These are phyloP conservation scores for Philypnodon macrostomus DNA, from an alignment of 2,797 vertebrate species.

Conservation along the genomic window DNA sequence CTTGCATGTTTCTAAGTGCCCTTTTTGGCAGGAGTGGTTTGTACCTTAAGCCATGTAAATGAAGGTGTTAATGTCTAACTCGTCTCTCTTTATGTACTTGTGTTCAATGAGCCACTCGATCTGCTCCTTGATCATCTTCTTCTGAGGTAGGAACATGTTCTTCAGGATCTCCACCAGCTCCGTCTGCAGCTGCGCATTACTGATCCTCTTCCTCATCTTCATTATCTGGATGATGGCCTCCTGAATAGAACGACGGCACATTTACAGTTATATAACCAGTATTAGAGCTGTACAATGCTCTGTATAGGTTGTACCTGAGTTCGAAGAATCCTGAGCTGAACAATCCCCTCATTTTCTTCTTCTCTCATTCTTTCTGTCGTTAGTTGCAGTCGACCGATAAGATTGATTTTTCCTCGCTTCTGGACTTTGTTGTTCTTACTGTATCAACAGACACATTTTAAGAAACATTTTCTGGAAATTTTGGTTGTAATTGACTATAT, in stretches of 20 bases:
- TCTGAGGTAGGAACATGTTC: slow-evolving; percentile 98
- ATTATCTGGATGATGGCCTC: slow-evolving; percentile 99
- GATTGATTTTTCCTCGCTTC: slow-evolving; percentile 95
- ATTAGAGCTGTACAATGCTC: neutral
- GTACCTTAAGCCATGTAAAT: slow-evolving; percentile 90
- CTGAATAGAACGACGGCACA: too few relatives aligned
- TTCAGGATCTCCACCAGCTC: slow-evolving; percentile 99
- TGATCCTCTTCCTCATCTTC: slow-evolving; percentile 99
- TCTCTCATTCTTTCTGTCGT: slow-evolving; percentile 96
- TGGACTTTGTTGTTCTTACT: slow-evolving; percentile 98
- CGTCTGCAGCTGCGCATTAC: slow-evolving; percentile 95
- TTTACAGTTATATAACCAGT: too few relatives aligned
- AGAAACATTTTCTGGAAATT: neutral
- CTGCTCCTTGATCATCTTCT: slow-evolving; percentile 99
- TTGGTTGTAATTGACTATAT: neutral
- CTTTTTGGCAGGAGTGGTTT: slow-evolving; percentile 14
- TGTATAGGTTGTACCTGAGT: slow-evolving; percentile 82
- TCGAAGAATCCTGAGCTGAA: slow-evolving; percentile 93
- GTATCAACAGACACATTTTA: slow-evolving; percentile 1
- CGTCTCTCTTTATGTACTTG: slow-evolving; percentile 96
- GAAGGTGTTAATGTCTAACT: slow-evolving; percentile 94
- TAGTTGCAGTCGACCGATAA: slow-evolving; percentile 93
- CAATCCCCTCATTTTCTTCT: slow-evolving; percentile 96
- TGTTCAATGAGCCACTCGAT: slow-evolving; percentile 98
- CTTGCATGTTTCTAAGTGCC: slow-evolving; percentile 25